A percentile compares a stretch with the other conserved stretches of the same genome.
phyloP scores from a whole-genome alignment of 1,140 invertebrate species.

The roundworm (Caenorhabditis elegans) region WBcel235 BX284606.5:9936501-9937000 shows the following conservation, averaged over 20 bases:
- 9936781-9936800: too few relatives aligned
- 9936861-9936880: conserved; percentile 13
- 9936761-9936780: too few relatives aligned
- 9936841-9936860: background rate
- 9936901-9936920: too few relatives aligned
- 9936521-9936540: conserved; percentile 27
- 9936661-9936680: background rate
- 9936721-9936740: background rate
- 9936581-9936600: conserved; percentile 9
- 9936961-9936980: background rate
- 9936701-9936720: background rate
- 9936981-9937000: background rate
- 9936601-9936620: background rate
- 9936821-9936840: background rate
- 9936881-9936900: conserved; percentile 21
- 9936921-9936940: background rate
- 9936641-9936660: background rate
- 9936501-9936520: background rate
- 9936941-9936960: background rate
- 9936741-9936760: too few relatives aligned
- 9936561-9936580: conserved; percentile 21
- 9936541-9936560: conserved; percentile 12
- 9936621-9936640: background rate
- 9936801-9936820: background rate
- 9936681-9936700: background rate